Conservation (phyloP, 2,888 invertebrate species). For the Drosophila subsilvestris region DNA sequence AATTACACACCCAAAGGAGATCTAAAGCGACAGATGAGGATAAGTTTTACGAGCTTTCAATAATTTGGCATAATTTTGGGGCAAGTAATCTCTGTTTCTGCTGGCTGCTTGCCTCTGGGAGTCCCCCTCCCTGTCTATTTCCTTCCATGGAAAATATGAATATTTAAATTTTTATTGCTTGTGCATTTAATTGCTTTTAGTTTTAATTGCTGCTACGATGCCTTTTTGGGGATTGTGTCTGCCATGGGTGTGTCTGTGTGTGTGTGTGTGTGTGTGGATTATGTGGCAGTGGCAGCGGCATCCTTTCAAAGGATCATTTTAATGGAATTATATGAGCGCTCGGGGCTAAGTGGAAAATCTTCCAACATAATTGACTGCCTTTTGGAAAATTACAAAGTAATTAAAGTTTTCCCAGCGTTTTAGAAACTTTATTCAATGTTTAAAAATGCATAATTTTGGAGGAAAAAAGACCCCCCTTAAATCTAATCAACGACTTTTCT, state of each 20-base stretch:
- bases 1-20: slow-evolving; percentile 38
- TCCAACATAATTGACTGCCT: slow-evolving; percentile 3
- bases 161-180: slow-evolving; percentile 60
- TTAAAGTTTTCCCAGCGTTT: slow-evolving; percentile 16
- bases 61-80: slow-evolving; percentile 32
- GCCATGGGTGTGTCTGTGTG: not conserved
- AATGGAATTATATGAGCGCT: slow-evolving; percentile 51
- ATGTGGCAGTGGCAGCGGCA: slow-evolving; percentile 16
- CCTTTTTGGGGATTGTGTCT: slow-evolving; percentile 15
- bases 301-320: slow-evolving; percentile 33
- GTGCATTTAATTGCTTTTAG: slow-evolving; percentile 63
- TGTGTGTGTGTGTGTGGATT: slow-evolving; percentile 1
- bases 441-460: not conserved
- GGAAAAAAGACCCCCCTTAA: not conserved
- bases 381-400: slow-evolving; percentile 15
- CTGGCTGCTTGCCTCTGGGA: not conserved
- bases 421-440: slow-evolving; percentile 14
- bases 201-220: slow-evolving; percentile 60
- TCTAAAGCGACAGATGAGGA: slow-evolving; percentile 11
- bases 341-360: slow-evolving; percentile 39
- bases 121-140: slow-evolving; percentile 18
- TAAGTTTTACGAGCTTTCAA: slow-evolving; percentile 43
- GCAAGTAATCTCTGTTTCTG: slow-evolving; percentile 48
- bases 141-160: slow-evolving; percentile 53
- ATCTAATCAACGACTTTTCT: not conserved